A percentile compares a stretch with the other conserved stretches of the same genome.
Evolutionary conservation across 35 echinoderm and acorn worm genomes (phyloP).

Genomic region (Chiridota heheva): DNA sequence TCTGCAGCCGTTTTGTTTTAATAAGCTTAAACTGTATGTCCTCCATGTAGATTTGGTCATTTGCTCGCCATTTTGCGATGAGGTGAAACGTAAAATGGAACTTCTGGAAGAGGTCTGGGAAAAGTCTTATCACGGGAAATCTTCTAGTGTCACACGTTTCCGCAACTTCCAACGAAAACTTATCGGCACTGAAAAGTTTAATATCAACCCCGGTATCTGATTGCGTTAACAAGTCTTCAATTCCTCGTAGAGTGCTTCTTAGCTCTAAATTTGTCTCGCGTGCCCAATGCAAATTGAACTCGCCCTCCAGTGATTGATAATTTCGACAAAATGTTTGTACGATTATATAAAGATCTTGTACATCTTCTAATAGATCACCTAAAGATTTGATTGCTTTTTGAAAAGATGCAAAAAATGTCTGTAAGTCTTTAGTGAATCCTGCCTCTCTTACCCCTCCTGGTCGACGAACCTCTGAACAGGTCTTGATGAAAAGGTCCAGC

Average conservation of each 20-base stretch:
- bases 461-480: constrained; percentile 62
- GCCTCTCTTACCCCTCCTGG: constrained; percentile 86
- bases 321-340: constrained; percentile 84
- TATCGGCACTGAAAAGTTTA: constrained; percentile 82
- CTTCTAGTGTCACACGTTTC: constrained; percentile 79
- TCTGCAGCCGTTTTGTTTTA: constrained; percentile 75
- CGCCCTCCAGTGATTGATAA: constrained; percentile 89
- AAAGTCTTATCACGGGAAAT: constrained; percentile 76
- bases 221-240: constrained; percentile 44
- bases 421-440: constrained; percentile 76
- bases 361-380: constrained; percentile 72
- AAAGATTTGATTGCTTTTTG: constrained; percentile 49
- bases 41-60: constrained; percentile 94
- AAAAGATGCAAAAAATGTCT: constrained; percentile 66
- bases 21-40: constrained; percentile 92
- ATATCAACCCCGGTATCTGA: constrained; percentile 59
- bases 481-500: constrained; percentile 71
- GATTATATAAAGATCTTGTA: constrained; percentile 61
- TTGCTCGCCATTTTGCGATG: constrained; percentile 84
- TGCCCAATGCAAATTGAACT: constrained; percentile 91
- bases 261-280: constrained; percentile 80
- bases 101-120: constrained; percentile 96
- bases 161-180: constrained; percentile 92
- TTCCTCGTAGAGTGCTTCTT: constrained; percentile 59
- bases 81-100: constrained; percentile 86